These are phyloP conservation scores for Pasiphila rectangulata DNA, from an alignment of 2,888 invertebrate genomes.

Conservation along the genomic window DNA sequence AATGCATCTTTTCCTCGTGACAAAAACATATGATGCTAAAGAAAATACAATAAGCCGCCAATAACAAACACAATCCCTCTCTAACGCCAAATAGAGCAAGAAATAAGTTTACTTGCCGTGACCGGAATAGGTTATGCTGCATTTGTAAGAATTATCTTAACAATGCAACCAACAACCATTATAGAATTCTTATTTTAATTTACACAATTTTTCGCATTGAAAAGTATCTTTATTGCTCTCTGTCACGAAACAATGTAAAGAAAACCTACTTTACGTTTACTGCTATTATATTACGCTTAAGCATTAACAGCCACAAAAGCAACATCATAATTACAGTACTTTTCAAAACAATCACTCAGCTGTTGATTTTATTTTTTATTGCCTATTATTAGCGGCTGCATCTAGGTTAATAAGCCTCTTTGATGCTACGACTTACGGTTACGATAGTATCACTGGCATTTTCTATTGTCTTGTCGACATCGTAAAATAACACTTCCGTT, in stretches of 20 bases:
- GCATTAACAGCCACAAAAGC: slow-evolving; percentile 49
- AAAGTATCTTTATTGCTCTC: slow-evolving; percentile 59
- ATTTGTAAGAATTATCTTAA: slow-evolving; percentile 44
- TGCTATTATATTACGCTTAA: slow-evolving; percentile 40
- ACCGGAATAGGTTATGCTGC: slow-evolving; percentile 41
- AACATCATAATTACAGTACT: slow-evolving; percentile 52
- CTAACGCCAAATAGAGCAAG: no score
- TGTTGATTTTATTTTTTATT: slow-evolving; percentile 48
- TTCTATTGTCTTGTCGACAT: slow-evolving; percentile 25
- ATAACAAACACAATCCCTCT: slow-evolving; percentile 20
- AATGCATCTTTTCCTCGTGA: no score
- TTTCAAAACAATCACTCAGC: slow-evolving; percentile 43
- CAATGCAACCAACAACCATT: slow-evolving; percentile 42
- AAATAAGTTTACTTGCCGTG: slow-evolving; percentile 39
- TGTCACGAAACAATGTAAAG: slow-evolving; percentile 61
- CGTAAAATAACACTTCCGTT: slow-evolving; percentile 24
- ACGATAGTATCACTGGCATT: slow-evolving; percentile 20
- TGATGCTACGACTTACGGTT: slow-evolving; percentile 29
- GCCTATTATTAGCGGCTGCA: slow-evolving; percentile 30
- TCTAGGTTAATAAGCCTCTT: slow-evolving; percentile 43
- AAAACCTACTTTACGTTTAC: slow-evolving; percentile 49
- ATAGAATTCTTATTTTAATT: slow-evolving; percentile 51
- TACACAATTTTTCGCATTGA: slow-evolving; percentile 56
- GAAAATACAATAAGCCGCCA: slow-evolving; percentile 16
- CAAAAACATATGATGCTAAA: slow-evolving; percentile 11